These are phyloP conservation scores for Heteropelma amictum DNA, from an alignment of 2,888 invertebrate genomes.

Conservation along the genomic window DNA sequence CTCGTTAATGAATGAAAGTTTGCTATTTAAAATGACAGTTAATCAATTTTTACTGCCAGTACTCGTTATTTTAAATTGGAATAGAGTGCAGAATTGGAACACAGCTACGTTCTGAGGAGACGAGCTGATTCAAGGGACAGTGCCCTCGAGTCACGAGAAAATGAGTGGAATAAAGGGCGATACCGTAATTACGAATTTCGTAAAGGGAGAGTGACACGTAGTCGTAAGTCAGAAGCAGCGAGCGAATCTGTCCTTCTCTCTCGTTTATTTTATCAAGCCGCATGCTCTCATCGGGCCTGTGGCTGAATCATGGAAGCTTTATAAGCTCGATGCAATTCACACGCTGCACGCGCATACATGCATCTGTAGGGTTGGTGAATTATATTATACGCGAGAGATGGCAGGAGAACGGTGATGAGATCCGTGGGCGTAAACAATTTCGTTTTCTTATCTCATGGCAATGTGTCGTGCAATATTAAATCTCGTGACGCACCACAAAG, in stretches of 20 bases:
- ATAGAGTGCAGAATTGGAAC: background rate
- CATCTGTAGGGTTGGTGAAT: conserved; percentile 3
- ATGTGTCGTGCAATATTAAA: conserved; percentile 27
- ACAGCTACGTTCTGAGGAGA: conserved; percentile 41
- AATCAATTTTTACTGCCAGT: no score
- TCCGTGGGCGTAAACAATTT: conserved; percentile 47
- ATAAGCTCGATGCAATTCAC: conserved; percentile 36
- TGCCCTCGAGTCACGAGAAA: conserved; percentile 31
- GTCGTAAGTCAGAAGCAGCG: conserved; percentile 27
- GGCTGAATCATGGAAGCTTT: conserved; percentile 51
- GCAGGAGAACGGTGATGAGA: conserved; percentile 16
- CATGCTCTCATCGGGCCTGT: conserved; percentile 20
- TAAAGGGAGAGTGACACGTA: conserved; percentile 47
- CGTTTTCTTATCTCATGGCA: conserved; percentile 62
- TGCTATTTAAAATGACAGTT: no score
- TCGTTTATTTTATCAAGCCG: background rate
- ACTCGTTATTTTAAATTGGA: no score
- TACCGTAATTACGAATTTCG: conserved; percentile 63
- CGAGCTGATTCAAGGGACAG: conserved; percentile 61
- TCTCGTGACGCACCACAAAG: conserved; percentile 60
- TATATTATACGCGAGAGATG: conserved; percentile 8
- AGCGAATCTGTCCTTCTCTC: background rate
- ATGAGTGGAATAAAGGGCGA: conserved; percentile 45
- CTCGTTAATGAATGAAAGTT: no score
- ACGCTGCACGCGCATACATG: background rate